Base-by-base conservation (phyloP, 92 coral and sea anemone genomes). In the Nematostella vectensis region DNA sequence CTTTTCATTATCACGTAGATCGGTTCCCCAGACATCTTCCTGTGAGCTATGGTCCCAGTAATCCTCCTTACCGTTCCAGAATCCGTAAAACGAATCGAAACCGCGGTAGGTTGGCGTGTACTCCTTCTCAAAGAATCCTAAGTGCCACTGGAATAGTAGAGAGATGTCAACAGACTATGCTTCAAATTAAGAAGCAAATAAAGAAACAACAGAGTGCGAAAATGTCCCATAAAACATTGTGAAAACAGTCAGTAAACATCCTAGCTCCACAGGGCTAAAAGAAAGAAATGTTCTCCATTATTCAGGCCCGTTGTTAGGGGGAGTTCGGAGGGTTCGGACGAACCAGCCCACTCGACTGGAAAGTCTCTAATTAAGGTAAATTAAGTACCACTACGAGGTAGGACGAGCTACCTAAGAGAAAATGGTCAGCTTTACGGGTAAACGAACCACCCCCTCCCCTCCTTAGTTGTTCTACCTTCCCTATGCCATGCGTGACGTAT, bases 21-120 rank as follows among this genome's bases (percentile, higher is more conserved):
- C 98, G 30, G 47, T 47, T 0, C 98, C 98, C 85, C 93, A 91
- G 30, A 78, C 83, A 47, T 91, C 96, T 44, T 91, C 96, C 25
- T 63, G 72, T 17, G 91, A 79, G 0, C 61, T 27, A 64, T 91
- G 98, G 38, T 82, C 85, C 98, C 98, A 91, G 51, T 86, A 91
- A 29, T 91, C 98, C 33, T 91, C 98, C 30, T 91, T 88, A 50
- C 94, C 98, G 39, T 91, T 91, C 85, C 94, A 91, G 30, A 86
- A 91, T 11, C 98, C 98, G 45, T 86, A 91, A 68, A 59, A 91
- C 0, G 93, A 77, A 39, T 86, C 93, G 67, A 91, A 91, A 4
- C 98, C 98, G 11, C 98, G 81, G 29, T 86, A 62, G 0, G 79
- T 61, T n/a, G 98, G 98, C 1, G 96, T 91, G 82, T 91, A 91